Evolutionary conservation across 2,113 vertebrate species (phyloP).

Genomic region (Gracilinanus agilis): DNA sequence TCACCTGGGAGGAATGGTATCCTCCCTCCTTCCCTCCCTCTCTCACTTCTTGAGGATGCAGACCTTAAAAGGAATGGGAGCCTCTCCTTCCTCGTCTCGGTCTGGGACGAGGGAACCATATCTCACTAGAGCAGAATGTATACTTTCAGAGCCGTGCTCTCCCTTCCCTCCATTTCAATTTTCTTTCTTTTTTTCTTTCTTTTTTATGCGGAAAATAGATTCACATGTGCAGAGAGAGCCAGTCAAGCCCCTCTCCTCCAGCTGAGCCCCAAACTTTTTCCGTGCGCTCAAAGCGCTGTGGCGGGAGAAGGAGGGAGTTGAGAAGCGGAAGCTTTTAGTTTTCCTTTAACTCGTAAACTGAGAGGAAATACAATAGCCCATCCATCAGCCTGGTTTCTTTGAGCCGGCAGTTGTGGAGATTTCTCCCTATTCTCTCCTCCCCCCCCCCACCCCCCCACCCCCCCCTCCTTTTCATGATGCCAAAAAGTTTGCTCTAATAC

Average conservation of each 20-base stretch:
- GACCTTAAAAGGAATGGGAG: slow-evolving; percentile 45
- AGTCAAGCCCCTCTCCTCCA: background rate
- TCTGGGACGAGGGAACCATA: background rate
- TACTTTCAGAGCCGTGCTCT: background rate
- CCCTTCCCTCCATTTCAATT: slow-evolving; percentile 23
- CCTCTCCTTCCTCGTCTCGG: background rate
- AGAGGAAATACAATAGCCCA: slow-evolving; percentile 4
- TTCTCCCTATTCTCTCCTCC: slow-evolving; percentile 13
- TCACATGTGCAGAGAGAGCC: background rate
- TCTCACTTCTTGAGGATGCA: background rate
- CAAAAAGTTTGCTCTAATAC: slow-evolving; percentile 75
- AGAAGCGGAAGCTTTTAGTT: slow-evolving; percentile 70
- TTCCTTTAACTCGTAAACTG: slow-evolving; percentile 66
- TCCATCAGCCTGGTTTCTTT: slow-evolving; percentile 26
- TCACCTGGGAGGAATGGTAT: background rate
- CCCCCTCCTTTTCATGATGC: slow-evolving; percentile 52
- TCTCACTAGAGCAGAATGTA: background rate
- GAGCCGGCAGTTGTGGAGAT: slow-evolving; percentile 15
- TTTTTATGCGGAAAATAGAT: background rate
- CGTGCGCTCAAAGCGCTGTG: slow-evolving; percentile 31
- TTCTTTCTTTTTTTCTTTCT: background rate
- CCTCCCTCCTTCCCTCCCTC: background rate
- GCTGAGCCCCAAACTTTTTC: background rate
- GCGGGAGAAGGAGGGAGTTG: slow-evolving; percentile 45
- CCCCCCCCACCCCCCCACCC: background rate